Evolutionary conservation across 1,140 invertebrate genomes (phyloP).

Genomic region (Nasonia giraulti): DNA sequence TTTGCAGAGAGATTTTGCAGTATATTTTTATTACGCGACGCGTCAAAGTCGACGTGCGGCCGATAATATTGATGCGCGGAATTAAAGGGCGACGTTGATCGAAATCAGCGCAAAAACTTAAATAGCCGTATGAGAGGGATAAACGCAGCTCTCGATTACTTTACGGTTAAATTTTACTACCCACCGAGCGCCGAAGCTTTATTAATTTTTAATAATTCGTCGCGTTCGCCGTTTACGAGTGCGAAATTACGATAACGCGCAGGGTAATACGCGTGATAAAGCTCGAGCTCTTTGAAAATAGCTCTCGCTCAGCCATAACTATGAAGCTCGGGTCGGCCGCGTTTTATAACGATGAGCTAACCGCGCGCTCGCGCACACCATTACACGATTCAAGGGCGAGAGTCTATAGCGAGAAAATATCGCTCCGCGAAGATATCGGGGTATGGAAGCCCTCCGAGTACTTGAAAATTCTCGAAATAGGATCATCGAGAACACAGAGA

Average conservation of each 20-base stretch:
- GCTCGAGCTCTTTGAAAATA: too few relatives aligned
- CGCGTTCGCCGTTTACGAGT: not conserved
- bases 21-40: not conserved
- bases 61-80: constrained; percentile 9
- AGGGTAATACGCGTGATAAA: not conserved
- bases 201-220: not conserved
- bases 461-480: not conserved
- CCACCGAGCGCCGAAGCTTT: not conserved
- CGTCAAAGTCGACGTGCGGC: too few relatives aligned
- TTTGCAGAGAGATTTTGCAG: too few relatives aligned
- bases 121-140: not conserved
- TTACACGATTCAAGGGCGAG: constrained; percentile 28
- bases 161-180: not conserved
- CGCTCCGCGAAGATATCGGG: too few relatives aligned
- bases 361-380: not conserved
- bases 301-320: constrained; percentile 23
- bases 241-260: not conserved
- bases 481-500: not conserved
- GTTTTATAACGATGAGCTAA: constrained; percentile 39
- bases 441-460: not conserved
- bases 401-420: not conserved
- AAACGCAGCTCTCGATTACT: not conserved
- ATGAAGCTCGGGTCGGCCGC: not conserved
- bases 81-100: too few relatives aligned
- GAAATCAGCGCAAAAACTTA: too few relatives aligned